Conservation (phyloP, 1,140 invertebrate genomes). For the Diachasmimorpha longicaudata region DNA sequence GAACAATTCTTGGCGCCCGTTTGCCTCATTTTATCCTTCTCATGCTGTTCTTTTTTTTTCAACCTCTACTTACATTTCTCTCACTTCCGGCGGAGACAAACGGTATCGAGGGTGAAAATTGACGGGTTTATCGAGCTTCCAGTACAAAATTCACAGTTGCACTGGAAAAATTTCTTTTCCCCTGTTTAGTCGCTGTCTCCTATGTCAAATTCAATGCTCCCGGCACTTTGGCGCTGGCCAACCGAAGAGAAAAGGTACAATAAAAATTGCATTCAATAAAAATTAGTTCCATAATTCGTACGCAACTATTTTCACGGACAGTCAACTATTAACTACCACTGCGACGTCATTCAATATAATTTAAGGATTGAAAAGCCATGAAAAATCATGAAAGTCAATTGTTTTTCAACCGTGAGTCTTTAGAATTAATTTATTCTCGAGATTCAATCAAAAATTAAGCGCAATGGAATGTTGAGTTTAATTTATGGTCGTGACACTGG, state of each 20-base stretch:
- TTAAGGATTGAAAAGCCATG: too few species aligned
- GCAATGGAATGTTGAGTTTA: neutral
- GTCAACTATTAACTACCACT: too few species aligned
- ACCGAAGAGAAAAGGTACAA: too few species aligned
- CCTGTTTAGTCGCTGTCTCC: constrained; percentile 10
- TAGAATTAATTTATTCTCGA: too few species aligned
- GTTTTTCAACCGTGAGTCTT: too few species aligned
- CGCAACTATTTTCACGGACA: neutral
- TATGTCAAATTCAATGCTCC: neutral
- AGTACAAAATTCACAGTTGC: constrained; percentile 12
- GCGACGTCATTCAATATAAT: too few species aligned
- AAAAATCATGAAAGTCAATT: too few species aligned
- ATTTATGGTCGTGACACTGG: neutral
- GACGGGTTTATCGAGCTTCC: constrained; percentile 52
- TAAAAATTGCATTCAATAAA: too few species aligned
- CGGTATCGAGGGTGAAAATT: constrained; percentile 55
- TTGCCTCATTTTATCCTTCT: neutral
- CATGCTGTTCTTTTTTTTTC: constrained; percentile 14
- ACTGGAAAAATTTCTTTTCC: neutral
- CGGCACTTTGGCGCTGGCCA: neutral
- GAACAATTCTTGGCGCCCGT: constrained; percentile 26
- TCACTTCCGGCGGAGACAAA: constrained; percentile 48
- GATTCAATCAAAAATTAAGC: neutral
- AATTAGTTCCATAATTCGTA: too few species aligned
- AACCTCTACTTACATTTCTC: constrained; percentile 25